Conservation (phyloP, 2,797 vertebrate species). For the Gastrophryne carolinensis region DNA sequence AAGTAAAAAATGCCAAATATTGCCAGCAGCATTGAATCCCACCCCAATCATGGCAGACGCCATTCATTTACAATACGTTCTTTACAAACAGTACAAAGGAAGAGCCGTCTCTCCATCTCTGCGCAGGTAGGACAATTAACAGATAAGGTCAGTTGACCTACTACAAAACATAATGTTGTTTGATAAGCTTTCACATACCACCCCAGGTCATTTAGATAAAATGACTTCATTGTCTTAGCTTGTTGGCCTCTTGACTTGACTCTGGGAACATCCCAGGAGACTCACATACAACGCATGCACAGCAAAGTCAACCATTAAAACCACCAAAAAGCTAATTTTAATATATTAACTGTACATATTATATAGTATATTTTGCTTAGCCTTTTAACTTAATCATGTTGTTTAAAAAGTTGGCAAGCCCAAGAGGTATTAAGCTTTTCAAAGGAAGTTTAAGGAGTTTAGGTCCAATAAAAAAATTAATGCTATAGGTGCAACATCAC, state of each 20-base stretch:
- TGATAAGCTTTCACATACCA: slow-evolving; percentile 42
- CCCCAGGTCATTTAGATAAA: slow-evolving; percentile 26
- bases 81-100: slow-evolving; percentile 17
- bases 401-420: too few species aligned
- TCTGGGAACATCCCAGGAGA: slow-evolving; percentile 23
- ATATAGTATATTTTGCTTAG: too few species aligned
- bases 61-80: slow-evolving; percentile 9
- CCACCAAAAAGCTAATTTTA: too few species aligned
- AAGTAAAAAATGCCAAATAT: neutral
- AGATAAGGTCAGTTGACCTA: slow-evolving; percentile 52
- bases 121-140: slow-evolving; percentile 17
- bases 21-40: slow-evolving; percentile 14
- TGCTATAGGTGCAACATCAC: too few species aligned
- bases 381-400: too few species aligned
- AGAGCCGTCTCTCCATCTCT: slow-evolving; percentile 12
- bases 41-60: slow-evolving; percentile 14
- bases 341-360: too few species aligned
- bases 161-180: slow-evolving; percentile 37
- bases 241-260: slow-evolving; percentile 5
- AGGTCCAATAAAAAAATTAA: too few species aligned
- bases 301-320: neutral
- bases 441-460: too few species aligned
- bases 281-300: neutral
- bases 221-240: slow-evolving; percentile 15
- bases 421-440: too few species aligned